Evolutionary conservation across 2,888 invertebrate genomes (phyloP), one percentile per base, ranked within the genome.

Genomic region (Cristatella mucedo): DNA sequence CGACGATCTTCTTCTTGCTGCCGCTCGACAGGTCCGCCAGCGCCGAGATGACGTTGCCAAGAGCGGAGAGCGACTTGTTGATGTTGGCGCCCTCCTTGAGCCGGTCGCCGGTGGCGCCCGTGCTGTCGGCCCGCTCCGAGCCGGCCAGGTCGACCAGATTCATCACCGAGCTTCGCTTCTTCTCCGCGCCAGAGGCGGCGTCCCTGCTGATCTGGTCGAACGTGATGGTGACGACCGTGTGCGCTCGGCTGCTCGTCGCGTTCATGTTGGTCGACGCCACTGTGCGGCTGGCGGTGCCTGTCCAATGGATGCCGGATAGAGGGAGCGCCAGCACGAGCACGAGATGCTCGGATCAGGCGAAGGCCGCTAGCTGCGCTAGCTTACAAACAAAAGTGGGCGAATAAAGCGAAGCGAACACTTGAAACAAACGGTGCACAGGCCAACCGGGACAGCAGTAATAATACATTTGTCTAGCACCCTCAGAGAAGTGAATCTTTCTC

Each of bases 231-330:
- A 66, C 63, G 2, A 66, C 61, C 1, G 66, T 66, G 49, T 66
- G 66, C 18, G 66, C 66, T 30, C 66, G 47, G 44, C 60, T 61
- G 47, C 63, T 64, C 3, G 66, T 66, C 16, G 66, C 66, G 40
- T 66, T 66, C 66, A 66, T 66, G 46, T 66, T 59, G 9, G 66
- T 66, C 1, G 66, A 66, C 1, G 65, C 66, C 11, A 66, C 63
- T 4, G 66, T 66, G 41, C 66, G 47, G 41, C 55, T 55, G 3
- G 63, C 57, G 13, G 66, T 66, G 15, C 65, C 65, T 65, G 47
- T 34, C 38, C 15, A 40, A n/a, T n/a, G n/a, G n/a, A n/a, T n/a
- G n/a, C n/a, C n/a, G n/a, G n/a, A n/a, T n/a, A n/a, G n/a, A n/a
- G n/a, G n/a, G n/a, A n/a, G n/a, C n/a, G n/a, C n/a, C n/a, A n/a